Evolutionary conservation across 2,888 invertebrate species (phyloP).

Genomic region (Drosophila limbata): DNA sequence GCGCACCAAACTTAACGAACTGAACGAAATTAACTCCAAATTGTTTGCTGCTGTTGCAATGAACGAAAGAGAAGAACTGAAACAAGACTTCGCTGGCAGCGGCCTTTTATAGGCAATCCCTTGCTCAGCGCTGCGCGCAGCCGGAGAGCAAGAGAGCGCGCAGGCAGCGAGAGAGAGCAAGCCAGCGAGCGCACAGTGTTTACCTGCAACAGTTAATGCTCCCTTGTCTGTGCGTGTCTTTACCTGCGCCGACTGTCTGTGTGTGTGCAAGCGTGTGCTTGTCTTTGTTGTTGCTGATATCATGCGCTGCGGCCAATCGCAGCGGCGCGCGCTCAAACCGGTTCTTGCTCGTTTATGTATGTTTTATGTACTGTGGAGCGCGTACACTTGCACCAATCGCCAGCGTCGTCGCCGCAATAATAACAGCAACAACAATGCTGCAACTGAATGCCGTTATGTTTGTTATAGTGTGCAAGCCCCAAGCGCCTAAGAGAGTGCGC

Average conservation of each 20-base stretch:
- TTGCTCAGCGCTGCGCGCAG: conserved; percentile 49
- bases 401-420: conserved; percentile 53
- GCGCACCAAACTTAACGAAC: conserved; percentile 51
- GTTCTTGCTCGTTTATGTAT: conserved; percentile 60
- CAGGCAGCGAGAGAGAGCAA: conserved; percentile 42
- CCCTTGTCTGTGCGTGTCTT: conserved; percentile 15
- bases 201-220: conserved; percentile 35
- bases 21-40: conserved; percentile 32
- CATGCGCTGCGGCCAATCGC: conserved; percentile 60
- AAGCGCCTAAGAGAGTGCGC: conserved; percentile 21
- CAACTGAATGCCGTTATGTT: conserved; percentile 68
- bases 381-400: conserved; percentile 81
- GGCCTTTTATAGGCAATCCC: conserved; percentile 49
- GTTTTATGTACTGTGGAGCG: conserved; percentile 66
- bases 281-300: conserved; percentile 17
- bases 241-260: conserved; percentile 4
- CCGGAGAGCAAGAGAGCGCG: conserved; percentile 40
- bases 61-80: conserved; percentile 63
- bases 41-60: conserved; percentile 46
- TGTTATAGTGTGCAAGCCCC: conserved; percentile 40
- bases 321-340: conserved; percentile 59
- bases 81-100: conserved; percentile 28
- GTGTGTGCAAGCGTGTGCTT: conserved; percentile 19
- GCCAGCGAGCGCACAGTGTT: conserved; percentile 20
- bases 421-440: conserved; percentile 22